These are phyloP conservation scores for Apaloderma vittatum DNA, from an alignment of 2,113 vertebrate species.

Conservation along the genomic window DNA sequence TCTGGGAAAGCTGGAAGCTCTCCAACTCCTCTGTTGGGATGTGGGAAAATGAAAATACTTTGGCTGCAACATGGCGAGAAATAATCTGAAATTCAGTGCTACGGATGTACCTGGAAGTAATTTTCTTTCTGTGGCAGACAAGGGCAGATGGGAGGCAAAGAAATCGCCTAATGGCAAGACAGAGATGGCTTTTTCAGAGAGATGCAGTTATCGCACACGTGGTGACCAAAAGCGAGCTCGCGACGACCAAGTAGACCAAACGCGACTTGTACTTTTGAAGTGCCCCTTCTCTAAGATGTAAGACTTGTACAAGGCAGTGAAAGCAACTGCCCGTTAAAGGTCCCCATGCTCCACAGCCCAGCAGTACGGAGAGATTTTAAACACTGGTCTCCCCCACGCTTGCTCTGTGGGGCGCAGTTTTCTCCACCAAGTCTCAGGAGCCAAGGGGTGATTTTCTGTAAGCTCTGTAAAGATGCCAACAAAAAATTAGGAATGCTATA, in stretches of 20 bases:
- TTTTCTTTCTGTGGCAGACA: not conserved
- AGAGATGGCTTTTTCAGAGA: not conserved
- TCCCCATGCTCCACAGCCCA: not conserved
- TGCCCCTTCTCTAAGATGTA: not conserved
- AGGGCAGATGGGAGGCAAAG: not conserved
- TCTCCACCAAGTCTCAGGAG: not conserved
- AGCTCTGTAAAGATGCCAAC: not conserved
- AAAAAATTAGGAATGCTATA: not conserved
- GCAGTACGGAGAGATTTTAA: not conserved
- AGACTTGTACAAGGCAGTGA: not conserved
- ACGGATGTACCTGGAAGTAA: not conserved
- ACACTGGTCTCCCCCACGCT: fast-evolving
- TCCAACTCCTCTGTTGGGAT: not conserved
- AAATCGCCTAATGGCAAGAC: not conserved
- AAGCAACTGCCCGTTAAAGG: not conserved
- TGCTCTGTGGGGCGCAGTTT: not conserved
- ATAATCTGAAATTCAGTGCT: not conserved
- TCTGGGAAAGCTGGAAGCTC: not conserved
- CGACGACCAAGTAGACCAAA: not conserved
- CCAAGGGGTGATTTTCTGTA: not conserved
- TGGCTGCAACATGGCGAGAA: not conserved
- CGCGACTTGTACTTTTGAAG: not conserved
- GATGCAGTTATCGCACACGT: not conserved
- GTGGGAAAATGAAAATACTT: not conserved
- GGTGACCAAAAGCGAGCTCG: not conserved